Conservation (phyloP, 2,888 invertebrate genomes). For the Gerris lacustris region DNA sequence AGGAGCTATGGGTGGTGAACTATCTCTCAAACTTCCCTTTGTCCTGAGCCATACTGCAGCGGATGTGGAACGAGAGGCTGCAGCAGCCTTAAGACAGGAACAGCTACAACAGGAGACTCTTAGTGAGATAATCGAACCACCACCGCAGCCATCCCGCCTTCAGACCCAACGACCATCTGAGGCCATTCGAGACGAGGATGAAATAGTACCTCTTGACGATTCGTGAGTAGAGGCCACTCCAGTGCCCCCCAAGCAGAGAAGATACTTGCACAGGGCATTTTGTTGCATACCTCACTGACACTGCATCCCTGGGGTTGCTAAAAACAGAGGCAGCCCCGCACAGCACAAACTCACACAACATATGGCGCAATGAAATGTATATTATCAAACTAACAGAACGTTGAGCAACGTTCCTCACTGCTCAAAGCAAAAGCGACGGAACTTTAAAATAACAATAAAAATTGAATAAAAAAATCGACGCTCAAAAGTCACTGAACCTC, state of each 20-base stretch:
- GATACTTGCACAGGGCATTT: constrained; percentile 23
- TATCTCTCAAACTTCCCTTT: constrained; percentile 68
- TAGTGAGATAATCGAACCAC: constrained; percentile 10
- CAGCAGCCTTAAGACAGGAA: constrained; percentile 14
- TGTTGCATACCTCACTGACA: constrained; percentile 21
- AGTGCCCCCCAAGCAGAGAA: not conserved
- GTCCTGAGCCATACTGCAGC: constrained; percentile 60
- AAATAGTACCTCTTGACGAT: constrained; percentile 15
- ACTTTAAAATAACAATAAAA: too few species aligned
- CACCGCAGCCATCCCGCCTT: constrained; percentile 8
- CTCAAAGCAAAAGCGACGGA: too few species aligned
- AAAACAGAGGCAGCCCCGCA: not conserved
- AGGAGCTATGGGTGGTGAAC: constrained; percentile 67
- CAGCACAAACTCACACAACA: not conserved
- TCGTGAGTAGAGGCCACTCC: not conserved
- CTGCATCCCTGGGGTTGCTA: not conserved
- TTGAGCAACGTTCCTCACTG: too few species aligned
- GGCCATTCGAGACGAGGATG: constrained; percentile 13
- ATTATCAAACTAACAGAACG: too few species aligned
- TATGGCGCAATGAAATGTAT: not conserved
- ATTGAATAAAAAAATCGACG: too few species aligned
- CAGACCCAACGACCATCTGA: constrained; percentile 6
- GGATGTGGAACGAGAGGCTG: constrained; percentile 41
- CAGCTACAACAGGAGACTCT: not conserved
- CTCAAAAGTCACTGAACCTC: too few species aligned